Conservation (phyloP, 2,888 invertebrate genomes). For the Apamea epomidion region DNA sequence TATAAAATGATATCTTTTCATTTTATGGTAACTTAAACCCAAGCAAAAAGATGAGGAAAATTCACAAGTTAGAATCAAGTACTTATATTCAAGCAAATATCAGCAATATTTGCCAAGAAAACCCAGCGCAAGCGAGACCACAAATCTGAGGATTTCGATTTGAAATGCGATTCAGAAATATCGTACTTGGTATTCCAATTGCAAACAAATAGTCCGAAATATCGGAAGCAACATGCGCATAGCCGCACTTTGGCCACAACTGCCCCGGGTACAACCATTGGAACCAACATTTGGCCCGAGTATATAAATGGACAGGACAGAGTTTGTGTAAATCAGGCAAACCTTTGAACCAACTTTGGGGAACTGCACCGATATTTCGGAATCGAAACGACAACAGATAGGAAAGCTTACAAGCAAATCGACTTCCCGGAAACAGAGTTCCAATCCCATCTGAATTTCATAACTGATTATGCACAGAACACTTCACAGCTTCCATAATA, state of each 20-base stretch:
- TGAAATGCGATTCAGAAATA: constrained; percentile 17
- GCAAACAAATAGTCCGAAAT: constrained; percentile 20
- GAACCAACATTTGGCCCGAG: background rate
- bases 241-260: constrained; percentile 7
- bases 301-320: background rate
- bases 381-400: constrained; percentile 35
- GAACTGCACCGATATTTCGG: background rate
- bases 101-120: constrained; percentile 13
- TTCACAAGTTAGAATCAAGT: background rate
- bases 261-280: background rate
- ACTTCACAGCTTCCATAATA: constrained; percentile 15
- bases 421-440: constrained; percentile 5
- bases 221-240: constrained; percentile 1
- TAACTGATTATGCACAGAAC: constrained; percentile 21
- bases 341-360: constrained; percentile 10
- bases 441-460: constrained; percentile 26
- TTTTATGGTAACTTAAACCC: background rate
- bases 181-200: constrained; percentile 19
- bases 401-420: constrained; percentile 18
- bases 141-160: constrained; percentile 13
- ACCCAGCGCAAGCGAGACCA: background rate
- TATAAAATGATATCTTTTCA: background rate
- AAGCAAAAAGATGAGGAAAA: background rate
- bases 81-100: background rate
- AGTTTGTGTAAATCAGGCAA: background rate